Conservation (phyloP, 2,113 vertebrate species). For the Ctenomys sociabilis region DNA sequence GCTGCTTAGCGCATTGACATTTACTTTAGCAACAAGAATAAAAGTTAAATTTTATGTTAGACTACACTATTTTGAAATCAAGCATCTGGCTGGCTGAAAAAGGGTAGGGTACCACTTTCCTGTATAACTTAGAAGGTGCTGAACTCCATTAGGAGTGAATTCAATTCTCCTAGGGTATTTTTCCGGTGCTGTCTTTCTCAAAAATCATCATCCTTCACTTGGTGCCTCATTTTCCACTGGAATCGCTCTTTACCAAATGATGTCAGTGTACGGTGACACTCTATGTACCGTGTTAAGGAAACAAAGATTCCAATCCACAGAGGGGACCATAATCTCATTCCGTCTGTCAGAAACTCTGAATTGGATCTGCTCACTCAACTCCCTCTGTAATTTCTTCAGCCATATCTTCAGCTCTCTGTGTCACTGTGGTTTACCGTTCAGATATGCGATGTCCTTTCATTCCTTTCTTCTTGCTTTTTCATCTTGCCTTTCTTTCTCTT, state of each 20-base stretch:
- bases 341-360: slow-evolving; percentile 74
- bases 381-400: slow-evolving; percentile 59
- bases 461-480: neutral
- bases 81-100: slow-evolving; percentile 54
- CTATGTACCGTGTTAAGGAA: slow-evolving; percentile 5
- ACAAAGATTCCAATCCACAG: slow-evolving; percentile 65
- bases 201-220: slow-evolving; percentile 69
- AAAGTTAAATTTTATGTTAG: slow-evolving; percentile 74
- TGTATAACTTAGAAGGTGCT: slow-evolving; percentile 71
- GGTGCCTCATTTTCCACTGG: slow-evolving; percentile 59
- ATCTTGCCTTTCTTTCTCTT: neutral
- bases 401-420: neutral
- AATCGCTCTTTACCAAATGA: neutral
- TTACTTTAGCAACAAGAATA: slow-evolving; percentile 74
- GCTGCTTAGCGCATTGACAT: slow-evolving; percentile 4
- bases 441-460: neutral
- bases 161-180: slow-evolving; percentile 70
- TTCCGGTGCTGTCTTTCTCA: slow-evolving; percentile 64
- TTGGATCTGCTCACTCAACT: neutral
- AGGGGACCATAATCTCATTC: slow-evolving; percentile 33
- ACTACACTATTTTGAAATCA: slow-evolving; percentile 35
- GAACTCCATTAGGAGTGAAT: slow-evolving; percentile 71
- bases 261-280: slow-evolving; percentile 65
- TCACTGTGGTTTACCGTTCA: neutral
- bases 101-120: slow-evolving; percentile 69